These are phyloP conservation scores for Eumaeus atala DNA, from an alignment of 1,140 invertebrate species.

Conservation along the genomic window DNA sequence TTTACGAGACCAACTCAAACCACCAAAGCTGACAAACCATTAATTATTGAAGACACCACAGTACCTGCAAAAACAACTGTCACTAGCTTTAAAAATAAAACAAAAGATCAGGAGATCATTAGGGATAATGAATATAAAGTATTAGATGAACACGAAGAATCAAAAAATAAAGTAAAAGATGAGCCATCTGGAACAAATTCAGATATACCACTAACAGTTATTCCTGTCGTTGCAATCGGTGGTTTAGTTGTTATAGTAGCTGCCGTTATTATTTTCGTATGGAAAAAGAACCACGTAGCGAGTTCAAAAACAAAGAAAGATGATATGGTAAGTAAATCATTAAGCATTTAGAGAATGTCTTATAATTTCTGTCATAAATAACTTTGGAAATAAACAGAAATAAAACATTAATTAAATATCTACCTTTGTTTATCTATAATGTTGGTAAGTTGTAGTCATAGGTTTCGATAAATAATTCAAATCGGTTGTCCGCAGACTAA, in stretches of 20 bases:
- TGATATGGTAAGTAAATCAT: slow-evolving; percentile 50
- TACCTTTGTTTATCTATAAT: background rate
- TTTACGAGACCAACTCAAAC: slow-evolving; percentile 38
- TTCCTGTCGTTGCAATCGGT: slow-evolving; percentile 56
- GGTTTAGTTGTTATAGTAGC: slow-evolving; percentile 55
- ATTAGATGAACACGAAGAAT: slow-evolving; percentile 28
- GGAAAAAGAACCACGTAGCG: slow-evolving; percentile 47
- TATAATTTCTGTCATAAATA: background rate
- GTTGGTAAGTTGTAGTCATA: background rate
- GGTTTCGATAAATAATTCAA: background rate
- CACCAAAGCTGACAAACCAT: slow-evolving; percentile 45
- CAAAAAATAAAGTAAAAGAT: slow-evolving; percentile 23
- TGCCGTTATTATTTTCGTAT: slow-evolving; percentile 54
- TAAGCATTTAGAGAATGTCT: background rate
- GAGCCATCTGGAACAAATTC: slow-evolving; percentile 18
- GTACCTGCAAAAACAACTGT: slow-evolving; percentile 47
- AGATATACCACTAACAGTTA: slow-evolving; percentile 48
- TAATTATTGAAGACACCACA: slow-evolving; percentile 34
- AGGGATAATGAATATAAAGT: slow-evolving; percentile 30
- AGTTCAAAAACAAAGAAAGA: slow-evolving; percentile 55
- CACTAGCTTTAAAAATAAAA: slow-evolving; percentile 32
- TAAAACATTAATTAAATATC: no score
- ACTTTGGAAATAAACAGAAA: no score
- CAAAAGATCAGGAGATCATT: slow-evolving; percentile 33
- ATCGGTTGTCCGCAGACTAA: slow-evolving; percentile 58